These are phyloP conservation scores for Aphaenogaster ashmeadi DNA, from an alignment of 1,140 invertebrate species.

Conservation along the genomic window DNA sequence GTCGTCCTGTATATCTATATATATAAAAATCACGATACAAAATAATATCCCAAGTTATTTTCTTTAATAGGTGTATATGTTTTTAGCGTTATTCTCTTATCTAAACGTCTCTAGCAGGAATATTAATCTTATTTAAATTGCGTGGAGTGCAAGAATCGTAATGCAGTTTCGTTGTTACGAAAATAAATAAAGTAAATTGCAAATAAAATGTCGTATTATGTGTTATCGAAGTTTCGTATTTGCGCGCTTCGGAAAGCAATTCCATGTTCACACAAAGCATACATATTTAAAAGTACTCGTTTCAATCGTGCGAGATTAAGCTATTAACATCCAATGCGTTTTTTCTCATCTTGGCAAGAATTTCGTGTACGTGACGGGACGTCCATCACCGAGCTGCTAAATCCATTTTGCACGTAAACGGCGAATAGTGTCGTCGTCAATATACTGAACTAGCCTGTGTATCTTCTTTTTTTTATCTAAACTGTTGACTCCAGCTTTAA, in stretches of 20 bases:
- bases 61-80: neutral
- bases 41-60: neutral
- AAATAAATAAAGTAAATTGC: neutral
- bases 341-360: conserved; percentile 27
- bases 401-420: conserved; percentile 25
- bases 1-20: conserved; percentile 6
- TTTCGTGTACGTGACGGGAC: neutral
- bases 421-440: neutral
- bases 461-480: neutral
- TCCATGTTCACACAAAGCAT: conserved; percentile 2
- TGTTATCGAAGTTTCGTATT: neutral
- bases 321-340: conserved; percentile 12
- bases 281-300: conserved; percentile 11
- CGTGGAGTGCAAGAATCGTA: neutral
- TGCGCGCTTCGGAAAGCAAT: conserved; percentile 13
- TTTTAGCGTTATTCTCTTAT: neutral
- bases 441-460: neutral
- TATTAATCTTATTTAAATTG: neutral
- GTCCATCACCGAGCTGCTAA: conserved; percentile 10
- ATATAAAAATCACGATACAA: conserved; percentile 16
- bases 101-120: neutral
- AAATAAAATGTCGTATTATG: neutral
- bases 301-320: conserved; percentile 23
- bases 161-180: neutral
- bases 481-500: conserved; percentile 26